Percentiles rank a stretch among this genome's conserved stretches.
Conservation (phyloP, 2,888 invertebrate species). For the Gandaritis pyraliata region DNA sequence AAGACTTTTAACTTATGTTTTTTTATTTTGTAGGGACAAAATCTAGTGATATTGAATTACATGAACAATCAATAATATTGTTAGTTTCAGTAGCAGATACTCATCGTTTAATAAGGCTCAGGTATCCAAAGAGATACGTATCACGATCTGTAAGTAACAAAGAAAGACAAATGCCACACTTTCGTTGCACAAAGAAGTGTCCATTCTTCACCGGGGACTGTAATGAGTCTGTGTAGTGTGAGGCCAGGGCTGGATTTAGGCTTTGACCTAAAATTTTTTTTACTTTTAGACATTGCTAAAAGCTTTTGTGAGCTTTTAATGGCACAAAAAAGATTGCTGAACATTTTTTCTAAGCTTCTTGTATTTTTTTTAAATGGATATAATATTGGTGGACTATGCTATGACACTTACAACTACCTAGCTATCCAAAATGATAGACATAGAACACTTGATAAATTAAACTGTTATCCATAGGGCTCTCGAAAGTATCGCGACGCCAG, state of each 20-base stretch:
- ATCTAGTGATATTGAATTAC: slow-evolving; percentile 22
- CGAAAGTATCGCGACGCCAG: too few relatives aligned
- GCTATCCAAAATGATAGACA: too few relatives aligned
- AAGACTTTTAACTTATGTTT: too few relatives aligned
- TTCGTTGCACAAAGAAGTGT: slow-evolving; percentile 71
- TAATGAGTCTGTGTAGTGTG: slow-evolving; percentile 71
- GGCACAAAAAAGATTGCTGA: too few relatives aligned
- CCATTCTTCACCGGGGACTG: slow-evolving; percentile 69
- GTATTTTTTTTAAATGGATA: too few relatives aligned
- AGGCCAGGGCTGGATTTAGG: slow-evolving; percentile 42
- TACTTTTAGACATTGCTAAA: too few relatives aligned
- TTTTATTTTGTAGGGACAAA: background rate
- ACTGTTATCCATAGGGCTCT: too few relatives aligned
- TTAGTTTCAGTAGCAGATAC: slow-evolving; percentile 50
- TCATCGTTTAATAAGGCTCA: slow-evolving; percentile 49
- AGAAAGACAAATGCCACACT: slow-evolving; percentile 75
- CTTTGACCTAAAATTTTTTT: background rate
- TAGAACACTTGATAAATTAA: too few relatives aligned
- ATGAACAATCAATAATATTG: slow-evolving; percentile 43
- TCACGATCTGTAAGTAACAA: slow-evolving; percentile 61
- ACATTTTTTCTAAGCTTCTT: too few relatives aligned
- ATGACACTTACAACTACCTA: too few relatives aligned
- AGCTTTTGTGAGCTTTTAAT: too few relatives aligned
- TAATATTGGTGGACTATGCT: too few relatives aligned
- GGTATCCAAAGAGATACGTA: slow-evolving; percentile 55